Evolutionary conservation across 2,888 invertebrate species (phyloP), one percentile per base, ranked within the genome.

Genomic region (Ditylenchus weischeri): DNA sequence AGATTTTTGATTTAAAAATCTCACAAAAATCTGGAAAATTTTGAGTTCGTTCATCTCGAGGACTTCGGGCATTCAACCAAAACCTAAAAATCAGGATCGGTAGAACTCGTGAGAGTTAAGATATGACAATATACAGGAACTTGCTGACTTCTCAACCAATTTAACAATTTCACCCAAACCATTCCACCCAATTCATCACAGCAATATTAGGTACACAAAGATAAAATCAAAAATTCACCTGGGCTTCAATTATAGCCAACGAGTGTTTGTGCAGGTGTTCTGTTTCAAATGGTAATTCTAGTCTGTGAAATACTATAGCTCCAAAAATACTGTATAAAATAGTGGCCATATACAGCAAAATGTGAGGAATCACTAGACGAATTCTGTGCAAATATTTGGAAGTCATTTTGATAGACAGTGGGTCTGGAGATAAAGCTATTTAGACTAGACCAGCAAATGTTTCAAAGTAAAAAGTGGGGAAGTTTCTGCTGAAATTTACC

Each of bases 201-300:
- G 8, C 11, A 43, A 43, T 43, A 15, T 43, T 2, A 6, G 8
- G 8, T 13, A 8, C 1, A 43, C 11, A 18, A 54, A 54, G n/a
- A 5, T 54, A 29, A 54, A 10, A 21, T 54, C 50, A 23, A n/a
- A 23, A 54, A 54, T 13, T n/a, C 57, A 65, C 65, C 49, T 68
- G 68, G 13, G 68, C 68, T 19, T 68, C 58, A 19, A 57, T 29
- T 19, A 68, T 59, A 48, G 68, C 59, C 18, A 65, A 21, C n/a
- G 68, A 61, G 10, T 68, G 68, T 18, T 62, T 58, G 48, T 68
- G 38, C n/a, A 68, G 48, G 58, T 68, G 68, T 10, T 62, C 62
- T 19, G 62, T 47, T 48, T 62, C 62, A 47, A 62, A 62, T 47
- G 62, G 62, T 5, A 62, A 8, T 48, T 62, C 62, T 13, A 62